These are phyloP conservation scores for Setipinna tenuifilis DNA, from an alignment of 2,797 vertebrate species.

Conservation along the genomic window DNA sequence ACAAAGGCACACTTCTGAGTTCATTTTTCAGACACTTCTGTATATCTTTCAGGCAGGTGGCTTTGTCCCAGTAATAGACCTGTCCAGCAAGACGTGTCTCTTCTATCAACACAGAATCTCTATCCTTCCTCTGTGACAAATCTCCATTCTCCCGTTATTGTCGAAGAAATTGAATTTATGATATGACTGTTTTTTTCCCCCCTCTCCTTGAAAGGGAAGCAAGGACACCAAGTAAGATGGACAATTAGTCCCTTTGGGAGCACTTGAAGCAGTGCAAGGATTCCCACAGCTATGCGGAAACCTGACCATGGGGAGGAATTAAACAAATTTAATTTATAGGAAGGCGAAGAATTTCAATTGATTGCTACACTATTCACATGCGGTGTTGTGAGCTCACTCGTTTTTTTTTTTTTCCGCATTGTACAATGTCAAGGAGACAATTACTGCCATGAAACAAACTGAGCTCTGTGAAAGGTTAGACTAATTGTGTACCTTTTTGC, in stretches of 20 bases:
- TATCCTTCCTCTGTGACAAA: conserved; percentile 30
- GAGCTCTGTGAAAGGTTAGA: conserved; percentile 20
- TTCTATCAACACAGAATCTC: conserved; percentile 32
- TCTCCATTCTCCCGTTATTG: conserved; percentile 33
- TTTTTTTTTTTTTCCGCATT: conserved; percentile 35
- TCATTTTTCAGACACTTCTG: neutral
- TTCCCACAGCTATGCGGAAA: conserved; percentile 28
- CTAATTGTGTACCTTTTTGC: conserved; percentile 11
- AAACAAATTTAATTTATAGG: conserved; percentile 43
- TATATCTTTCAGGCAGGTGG: conserved; percentile 27
- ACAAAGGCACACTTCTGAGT: neutral
- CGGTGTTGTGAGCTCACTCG: conserved; percentile 35
- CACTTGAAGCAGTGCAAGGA: conserved; percentile 8
- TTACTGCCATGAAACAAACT: conserved; percentile 37
- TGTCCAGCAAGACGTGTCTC: conserved; percentile 31
- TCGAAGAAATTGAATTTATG: conserved; percentile 41
- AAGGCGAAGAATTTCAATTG: conserved; percentile 33
- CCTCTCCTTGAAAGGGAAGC: conserved; percentile 27
- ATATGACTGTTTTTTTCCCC: conserved; percentile 13
- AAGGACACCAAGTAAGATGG: conserved; percentile 35
- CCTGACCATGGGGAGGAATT: conserved; percentile 36
- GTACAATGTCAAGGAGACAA: conserved; percentile 47
- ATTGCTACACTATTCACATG: conserved; percentile 44
- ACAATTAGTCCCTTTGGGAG: conserved; percentile 39
- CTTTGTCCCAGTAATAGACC: conserved; percentile 39